Evolutionary conservation across 2,888 invertebrate genomes (phyloP), one percentile per base, ranked within the genome.

Genomic region (Alloplasta piceator): DNA sequence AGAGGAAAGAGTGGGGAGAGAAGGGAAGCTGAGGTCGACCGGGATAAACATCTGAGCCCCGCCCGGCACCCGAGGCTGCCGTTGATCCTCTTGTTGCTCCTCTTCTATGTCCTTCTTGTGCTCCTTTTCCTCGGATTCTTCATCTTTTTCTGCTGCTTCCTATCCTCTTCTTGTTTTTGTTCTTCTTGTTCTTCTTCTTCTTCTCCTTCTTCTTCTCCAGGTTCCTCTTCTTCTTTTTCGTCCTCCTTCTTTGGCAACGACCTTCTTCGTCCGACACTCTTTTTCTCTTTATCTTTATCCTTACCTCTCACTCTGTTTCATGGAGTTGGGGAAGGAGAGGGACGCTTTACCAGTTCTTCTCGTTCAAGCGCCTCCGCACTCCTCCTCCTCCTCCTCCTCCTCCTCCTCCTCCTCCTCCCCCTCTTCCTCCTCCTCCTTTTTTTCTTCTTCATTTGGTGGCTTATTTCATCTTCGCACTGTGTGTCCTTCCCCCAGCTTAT

Each of bases 11-110:
- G 79, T 39, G 82, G 82, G 84, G 71, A 48, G 60, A 85, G 78
- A 80, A 86, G 85, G 87, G 86, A 87, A 26, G 88, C 87, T 90
- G 91, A 91, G 91, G 90, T 91, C 90, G 91, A 90, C 87, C 89
- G 90, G 90, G 91, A 91, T 91, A 91, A 91, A 91, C 90, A 91
- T 91, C 91, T 89, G 91, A 91, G 91, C 91, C 90, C 91, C 91
- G 91, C 91, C 91, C 91, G 91, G 90, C 90, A 90, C 91, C 91
- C 89, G 90, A 90, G 90, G 91, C 91, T 90, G 88, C 87, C 86
- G 80, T 78, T 85, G 82, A 82, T 81, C 82, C 81, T 85, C 85
- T 85, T 83, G 85, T 87, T 89, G 86, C 87, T 89, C 84, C 85
- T 89, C 87, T 86, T 85, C 82, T 73, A 85, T 80, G 73, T 82